phyloP scores from a whole-genome alignment of 1,140 invertebrate genomes.

The Trialeurodes vaporariorum region DNA sequence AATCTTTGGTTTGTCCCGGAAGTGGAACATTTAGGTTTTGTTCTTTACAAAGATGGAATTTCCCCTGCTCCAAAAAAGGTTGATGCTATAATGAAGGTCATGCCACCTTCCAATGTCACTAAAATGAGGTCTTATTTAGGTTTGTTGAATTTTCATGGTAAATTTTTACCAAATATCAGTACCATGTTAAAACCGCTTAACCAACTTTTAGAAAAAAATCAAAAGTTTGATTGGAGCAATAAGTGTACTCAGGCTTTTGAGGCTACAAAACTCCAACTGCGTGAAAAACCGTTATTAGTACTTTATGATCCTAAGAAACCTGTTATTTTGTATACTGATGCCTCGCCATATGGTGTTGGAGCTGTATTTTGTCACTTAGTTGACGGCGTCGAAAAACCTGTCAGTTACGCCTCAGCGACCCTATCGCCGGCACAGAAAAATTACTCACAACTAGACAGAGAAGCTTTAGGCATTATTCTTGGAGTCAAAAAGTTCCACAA shows the following conservation, averaged over 20 bases:
- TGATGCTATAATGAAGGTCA: constrained; percentile 28
- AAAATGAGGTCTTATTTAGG: constrained; percentile 36
- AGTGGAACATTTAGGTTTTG: constrained; percentile 33
- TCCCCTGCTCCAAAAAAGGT: constrained; percentile 34
- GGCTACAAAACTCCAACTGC: constrained; percentile 26
- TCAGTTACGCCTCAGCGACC: constrained; percentile 36
- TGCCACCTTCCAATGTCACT: constrained; percentile 28
- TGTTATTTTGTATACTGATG: constrained; percentile 38
- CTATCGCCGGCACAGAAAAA: constrained; percentile 34
- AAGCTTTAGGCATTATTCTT: constrained; percentile 36
- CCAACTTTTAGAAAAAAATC: constrained; percentile 25
- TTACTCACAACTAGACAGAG: no score
- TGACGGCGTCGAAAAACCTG: constrained; percentile 32
- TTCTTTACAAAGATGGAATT: constrained; percentile 29
- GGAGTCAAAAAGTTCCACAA: constrained; percentile 37
- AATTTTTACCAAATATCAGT: constrained; percentile 34
- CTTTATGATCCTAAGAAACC: constrained; percentile 32
- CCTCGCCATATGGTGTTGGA: constrained; percentile 37
- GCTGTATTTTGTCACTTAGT: constrained; percentile 37
- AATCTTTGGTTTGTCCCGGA: constrained; percentile 30
- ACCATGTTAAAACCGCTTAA: constrained; percentile 29
- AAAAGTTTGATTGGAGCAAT: no score
- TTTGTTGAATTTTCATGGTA: constrained; percentile 36
- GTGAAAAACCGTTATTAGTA: constrained; percentile 19
- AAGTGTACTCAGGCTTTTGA: constrained; percentile 26